Conservation (phyloP, 37 sponge, comb jelly and placozoan genomes). For the Haliclona indistincta region DNA sequence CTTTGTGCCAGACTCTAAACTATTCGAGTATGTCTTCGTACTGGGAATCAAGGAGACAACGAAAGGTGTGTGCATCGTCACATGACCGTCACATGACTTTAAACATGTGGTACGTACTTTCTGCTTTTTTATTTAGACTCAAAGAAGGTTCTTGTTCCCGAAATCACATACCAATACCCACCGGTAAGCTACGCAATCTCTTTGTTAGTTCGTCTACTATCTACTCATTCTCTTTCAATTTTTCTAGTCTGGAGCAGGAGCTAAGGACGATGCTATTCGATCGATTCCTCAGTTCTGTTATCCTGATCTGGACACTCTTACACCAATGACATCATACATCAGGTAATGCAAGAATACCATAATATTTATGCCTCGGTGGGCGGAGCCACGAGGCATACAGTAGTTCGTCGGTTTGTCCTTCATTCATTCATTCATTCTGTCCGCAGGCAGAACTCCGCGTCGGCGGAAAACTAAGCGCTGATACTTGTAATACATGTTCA, state of each 20-base stretch:
- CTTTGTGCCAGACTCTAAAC: slow-evolving; percentile 46
- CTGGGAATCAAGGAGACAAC: slow-evolving; percentile 54
- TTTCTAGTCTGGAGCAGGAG: slow-evolving; percentile 8
- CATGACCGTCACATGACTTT: neutral
- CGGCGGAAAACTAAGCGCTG: too few species aligned
- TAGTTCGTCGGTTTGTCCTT: too few species aligned
- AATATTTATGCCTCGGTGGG: too few species aligned
- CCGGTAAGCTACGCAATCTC: slow-evolving; percentile 33
- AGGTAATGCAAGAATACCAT: too few species aligned
- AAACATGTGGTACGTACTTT: neutral
- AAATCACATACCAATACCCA: slow-evolving; percentile 72
- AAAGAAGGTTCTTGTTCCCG: slow-evolving; percentile 25
- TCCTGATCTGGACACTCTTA: slow-evolving; percentile 75
- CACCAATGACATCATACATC: slow-evolving; percentile 44
- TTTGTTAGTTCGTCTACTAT: neutral
- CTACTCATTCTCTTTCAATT: slow-evolving; percentile 2
- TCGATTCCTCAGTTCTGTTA: slow-evolving; percentile 88
- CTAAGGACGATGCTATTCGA: slow-evolving; percentile 49
- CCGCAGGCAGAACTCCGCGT: too few species aligned
- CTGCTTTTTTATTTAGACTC: too few species aligned
- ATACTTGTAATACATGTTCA: too few species aligned
- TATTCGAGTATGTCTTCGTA: slow-evolving; percentile 86
- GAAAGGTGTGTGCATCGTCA: neutral
- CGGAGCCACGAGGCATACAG: too few species aligned
- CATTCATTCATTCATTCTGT: too few species aligned